These are phyloP conservation scores for Saturnia pavonia DNA, from an alignment of 2,888 invertebrate genomes.

Conservation along the genomic window DNA sequence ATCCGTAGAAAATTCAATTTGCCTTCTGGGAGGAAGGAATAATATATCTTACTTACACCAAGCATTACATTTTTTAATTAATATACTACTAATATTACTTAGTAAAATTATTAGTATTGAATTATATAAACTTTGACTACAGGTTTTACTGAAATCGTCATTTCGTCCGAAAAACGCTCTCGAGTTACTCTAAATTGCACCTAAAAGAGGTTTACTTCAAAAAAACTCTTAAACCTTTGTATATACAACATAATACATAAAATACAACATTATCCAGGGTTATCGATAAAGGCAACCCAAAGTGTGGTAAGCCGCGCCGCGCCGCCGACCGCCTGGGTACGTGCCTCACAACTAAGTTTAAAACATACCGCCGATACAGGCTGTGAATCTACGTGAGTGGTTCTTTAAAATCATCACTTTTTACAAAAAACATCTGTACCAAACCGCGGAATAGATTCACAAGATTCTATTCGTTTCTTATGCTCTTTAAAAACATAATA, in stretches of 20 bases:
- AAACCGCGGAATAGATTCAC: constrained; percentile 16
- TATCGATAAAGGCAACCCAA: constrained; percentile 16
- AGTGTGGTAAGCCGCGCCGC: constrained; percentile 17
- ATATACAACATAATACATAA: neutral
- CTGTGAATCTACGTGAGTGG: constrained; percentile 31
- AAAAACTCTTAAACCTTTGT: no score
- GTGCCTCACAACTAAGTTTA: constrained; percentile 30
- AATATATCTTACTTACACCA: no score
- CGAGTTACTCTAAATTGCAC: no score
- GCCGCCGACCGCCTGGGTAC: constrained; percentile 14
- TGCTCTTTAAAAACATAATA: neutral
- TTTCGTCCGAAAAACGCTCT: no score
- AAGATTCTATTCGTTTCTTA: neutral
- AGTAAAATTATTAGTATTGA: no score
- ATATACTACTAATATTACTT: no score
- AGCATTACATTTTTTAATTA: no score
- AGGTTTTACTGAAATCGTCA: no score
- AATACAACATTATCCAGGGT: constrained; percentile 3
- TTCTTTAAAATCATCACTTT: constrained; percentile 38
- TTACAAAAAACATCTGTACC: constrained; percentile 26
- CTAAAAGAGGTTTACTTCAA: no score
- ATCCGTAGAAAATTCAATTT: no score
- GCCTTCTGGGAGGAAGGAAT: no score
- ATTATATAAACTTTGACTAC: no score
- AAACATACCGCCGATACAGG: constrained; percentile 32